Evolutionary conservation across 30 jellyfish, hydroid and myxozoan species (phyloP).

Genomic region (Nemopilema nomurai): DNA sequence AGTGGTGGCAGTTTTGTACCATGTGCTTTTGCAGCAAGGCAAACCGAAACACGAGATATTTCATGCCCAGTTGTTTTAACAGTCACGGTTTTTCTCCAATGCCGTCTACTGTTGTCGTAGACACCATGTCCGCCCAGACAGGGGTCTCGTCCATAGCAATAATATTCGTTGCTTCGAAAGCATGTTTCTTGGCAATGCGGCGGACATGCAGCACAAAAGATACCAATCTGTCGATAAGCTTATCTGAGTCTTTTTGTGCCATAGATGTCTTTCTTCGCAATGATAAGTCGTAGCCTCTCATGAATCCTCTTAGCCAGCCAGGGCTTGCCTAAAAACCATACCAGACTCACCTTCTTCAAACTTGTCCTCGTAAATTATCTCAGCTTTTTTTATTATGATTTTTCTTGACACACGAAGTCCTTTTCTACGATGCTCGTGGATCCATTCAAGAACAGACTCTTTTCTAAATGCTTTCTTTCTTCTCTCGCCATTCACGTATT

Average conservation of each 20-base stretch:
- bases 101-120: background rate
- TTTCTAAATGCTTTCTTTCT: no score
- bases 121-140: background rate
- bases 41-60: background rate
- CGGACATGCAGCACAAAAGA: slow-evolving; percentile 1
- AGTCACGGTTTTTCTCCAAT: background rate
- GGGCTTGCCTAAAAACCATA: slow-evolving; percentile 9
- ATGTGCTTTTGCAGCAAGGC: background rate
- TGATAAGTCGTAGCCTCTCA: slow-evolving; percentile 28
- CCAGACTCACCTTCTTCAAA: background rate
- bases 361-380: background rate
- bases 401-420: slow-evolving; percentile 23
- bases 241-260: slow-evolving; percentile 32
- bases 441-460: slow-evolving; percentile 9
- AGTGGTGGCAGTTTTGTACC: background rate
- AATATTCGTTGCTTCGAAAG: slow-evolving; percentile 5
- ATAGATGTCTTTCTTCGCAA: slow-evolving; percentile 21
- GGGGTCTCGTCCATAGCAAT: background rate
- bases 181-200: slow-evolving; percentile 20
- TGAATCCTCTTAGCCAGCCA: slow-evolving; percentile 34
- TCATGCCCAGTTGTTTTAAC: background rate
- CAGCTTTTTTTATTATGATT: slow-evolving; percentile 31
- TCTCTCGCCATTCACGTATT: background rate
- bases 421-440: background rate
- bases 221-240: slow-evolving; percentile 9